A percentile compares a stretch with the other conserved stretches of the same genome.
Conservation (phyloP, 2,888 invertebrate species). For the Amphipyra berbera region DNA sequence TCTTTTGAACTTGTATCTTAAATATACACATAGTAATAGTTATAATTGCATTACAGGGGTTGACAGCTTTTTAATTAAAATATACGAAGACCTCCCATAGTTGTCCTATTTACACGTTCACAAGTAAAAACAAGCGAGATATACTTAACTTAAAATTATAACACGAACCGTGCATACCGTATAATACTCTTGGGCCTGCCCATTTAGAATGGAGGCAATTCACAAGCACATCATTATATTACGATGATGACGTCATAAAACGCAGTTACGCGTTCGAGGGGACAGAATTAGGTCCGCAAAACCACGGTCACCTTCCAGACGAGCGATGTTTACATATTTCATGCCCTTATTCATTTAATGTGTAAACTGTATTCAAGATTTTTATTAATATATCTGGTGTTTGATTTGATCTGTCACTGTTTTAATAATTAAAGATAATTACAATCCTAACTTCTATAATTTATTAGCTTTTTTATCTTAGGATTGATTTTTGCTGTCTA, state of each 20-base stretch:
- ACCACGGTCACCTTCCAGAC: slow-evolving; percentile 39
- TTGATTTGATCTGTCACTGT: too few relatives aligned
- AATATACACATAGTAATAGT: slow-evolving; percentile 31
- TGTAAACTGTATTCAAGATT: neutral
- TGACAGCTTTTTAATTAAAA: slow-evolving; percentile 31
- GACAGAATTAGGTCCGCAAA: slow-evolving; percentile 66
- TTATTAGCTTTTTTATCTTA: too few relatives aligned
- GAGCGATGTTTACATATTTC: slow-evolving; percentile 37
- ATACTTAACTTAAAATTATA: slow-evolving; percentile 32
- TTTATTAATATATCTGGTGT: too few relatives aligned
- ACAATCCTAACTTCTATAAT: too few relatives aligned
- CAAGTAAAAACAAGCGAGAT: slow-evolving; percentile 6
- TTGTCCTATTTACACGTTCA: neutral
- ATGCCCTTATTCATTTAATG: slow-evolving; percentile 6
- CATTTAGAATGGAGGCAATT: slow-evolving; percentile 74
- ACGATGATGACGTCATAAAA: slow-evolving; percentile 74
- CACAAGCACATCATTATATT: slow-evolving; percentile 73
- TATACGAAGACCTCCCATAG: neutral
- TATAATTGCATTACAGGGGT: slow-evolving; percentile 9
- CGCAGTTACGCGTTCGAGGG: slow-evolving; percentile 69
- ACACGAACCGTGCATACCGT: slow-evolving; percentile 21
- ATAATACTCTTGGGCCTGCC: slow-evolving; percentile 29
- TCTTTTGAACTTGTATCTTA: slow-evolving; percentile 54
- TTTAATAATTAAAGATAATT: too few relatives aligned
- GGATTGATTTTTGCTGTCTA: too few relatives aligned